Conservation (phyloP, 2,113 vertebrate species). For the Alces alces region DNA sequence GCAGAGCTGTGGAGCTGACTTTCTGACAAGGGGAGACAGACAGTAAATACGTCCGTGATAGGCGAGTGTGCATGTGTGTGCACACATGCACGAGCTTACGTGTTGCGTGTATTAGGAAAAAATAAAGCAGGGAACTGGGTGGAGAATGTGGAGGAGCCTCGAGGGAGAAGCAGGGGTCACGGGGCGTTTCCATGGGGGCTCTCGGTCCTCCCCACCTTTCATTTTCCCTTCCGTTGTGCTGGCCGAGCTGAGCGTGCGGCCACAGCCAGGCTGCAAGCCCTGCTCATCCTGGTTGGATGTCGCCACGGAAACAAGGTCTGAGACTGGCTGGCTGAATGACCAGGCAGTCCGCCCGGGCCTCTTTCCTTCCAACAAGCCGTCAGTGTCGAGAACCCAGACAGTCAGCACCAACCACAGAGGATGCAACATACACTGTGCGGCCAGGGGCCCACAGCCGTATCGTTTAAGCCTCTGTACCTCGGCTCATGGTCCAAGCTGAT, state of each 20-base stretch:
- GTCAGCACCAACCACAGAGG: neutral
- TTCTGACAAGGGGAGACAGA: neutral
- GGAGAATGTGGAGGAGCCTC: neutral
- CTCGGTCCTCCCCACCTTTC: fast-evolving
- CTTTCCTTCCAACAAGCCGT: fast-evolving
- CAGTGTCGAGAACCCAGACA: neutral
- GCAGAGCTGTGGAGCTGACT: neutral
- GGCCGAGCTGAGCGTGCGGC: neutral
- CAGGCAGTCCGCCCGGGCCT: neutral
- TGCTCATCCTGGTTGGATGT: neutral
- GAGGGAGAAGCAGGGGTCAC: fast-evolving
- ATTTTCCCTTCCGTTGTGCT: neutral
- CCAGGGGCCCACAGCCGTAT: fast-evolving
- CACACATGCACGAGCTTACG: fast-evolving
- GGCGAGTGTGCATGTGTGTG: fast-evolving
- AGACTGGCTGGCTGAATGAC: neutral
- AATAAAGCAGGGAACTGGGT: neutral
- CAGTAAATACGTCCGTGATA: fast-evolving
- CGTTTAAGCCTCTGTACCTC: neutral
- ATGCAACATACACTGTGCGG: fast-evolving
- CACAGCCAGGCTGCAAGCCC: neutral
- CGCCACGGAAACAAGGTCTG: neutral
- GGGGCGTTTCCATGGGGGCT: fast-evolving
- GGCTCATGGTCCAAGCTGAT: fast-evolving
- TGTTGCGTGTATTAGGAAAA: neutral